Conservation (phyloP, 2,113 vertebrate species). For the Dermatemys mawii region DNA sequence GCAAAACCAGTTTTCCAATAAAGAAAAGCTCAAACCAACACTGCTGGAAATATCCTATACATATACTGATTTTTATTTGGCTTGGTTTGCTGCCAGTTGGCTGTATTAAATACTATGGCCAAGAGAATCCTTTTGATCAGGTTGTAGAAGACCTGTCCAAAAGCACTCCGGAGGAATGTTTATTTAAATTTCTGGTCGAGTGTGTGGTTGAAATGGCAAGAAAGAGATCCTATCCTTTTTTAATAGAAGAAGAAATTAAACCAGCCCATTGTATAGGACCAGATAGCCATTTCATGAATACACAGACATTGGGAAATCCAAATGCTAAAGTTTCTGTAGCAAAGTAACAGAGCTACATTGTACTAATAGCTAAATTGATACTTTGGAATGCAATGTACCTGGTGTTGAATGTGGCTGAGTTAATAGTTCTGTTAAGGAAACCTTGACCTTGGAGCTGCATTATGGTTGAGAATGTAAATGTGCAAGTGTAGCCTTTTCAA, state of each 20-base stretch:
- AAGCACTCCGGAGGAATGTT: no score
- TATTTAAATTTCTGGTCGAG: no score
- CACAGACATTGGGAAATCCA: not conserved
- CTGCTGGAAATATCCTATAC: no score
- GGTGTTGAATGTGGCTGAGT: not conserved
- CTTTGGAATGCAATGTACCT: no score
- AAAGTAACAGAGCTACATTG: not conserved
- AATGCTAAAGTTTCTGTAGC: not conserved
- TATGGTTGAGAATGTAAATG: not conserved
- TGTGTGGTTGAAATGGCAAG: not conserved
- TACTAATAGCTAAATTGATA: not conserved
- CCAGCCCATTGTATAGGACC: not conserved
- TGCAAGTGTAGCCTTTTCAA: not conserved
- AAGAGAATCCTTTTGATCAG: no score
- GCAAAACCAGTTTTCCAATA: no score
- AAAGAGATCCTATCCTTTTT: not conserved
- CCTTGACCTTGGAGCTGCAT: not conserved
- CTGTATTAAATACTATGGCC: no score
- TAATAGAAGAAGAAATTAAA: not conserved
- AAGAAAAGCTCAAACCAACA: no score
- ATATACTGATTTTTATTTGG: no score
- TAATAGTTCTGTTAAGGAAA: not conserved
- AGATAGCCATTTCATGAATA: not conserved
- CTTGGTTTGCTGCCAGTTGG: no score
- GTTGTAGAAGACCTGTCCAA: no score